These are phyloP conservation scores for Nasua narica DNA, from an alignment of 2,797 vertebrate species.

Conservation along the genomic window DNA sequence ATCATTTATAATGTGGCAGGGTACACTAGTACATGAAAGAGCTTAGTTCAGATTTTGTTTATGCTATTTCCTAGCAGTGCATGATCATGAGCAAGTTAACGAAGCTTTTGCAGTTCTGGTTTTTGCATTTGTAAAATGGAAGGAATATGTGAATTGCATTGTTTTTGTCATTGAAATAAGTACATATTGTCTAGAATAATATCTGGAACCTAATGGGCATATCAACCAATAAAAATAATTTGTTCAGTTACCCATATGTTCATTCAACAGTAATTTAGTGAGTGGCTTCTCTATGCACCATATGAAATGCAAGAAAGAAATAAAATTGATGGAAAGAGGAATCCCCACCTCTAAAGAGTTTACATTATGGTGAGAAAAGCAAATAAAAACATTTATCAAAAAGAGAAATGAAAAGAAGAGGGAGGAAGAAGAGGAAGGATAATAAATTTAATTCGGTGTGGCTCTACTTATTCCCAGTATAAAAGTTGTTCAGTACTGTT, in stretches of 20 bases:
- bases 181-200: neutral
- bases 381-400: neutral
- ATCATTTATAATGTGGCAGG: neutral
- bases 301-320: neutral
- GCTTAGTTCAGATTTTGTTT: neutral
- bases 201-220: neutral
- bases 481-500: neutral
- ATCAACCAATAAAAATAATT: neutral
- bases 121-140: neutral
- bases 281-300: neutral
- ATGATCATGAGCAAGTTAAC: neutral
- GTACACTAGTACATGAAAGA: neutral
- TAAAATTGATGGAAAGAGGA: neutral
- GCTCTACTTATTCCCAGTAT: neutral
- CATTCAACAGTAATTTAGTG: neutral
- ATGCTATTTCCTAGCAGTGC: neutral
- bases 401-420: neutral
- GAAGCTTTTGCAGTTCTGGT: neutral
- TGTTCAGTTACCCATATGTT: neutral
- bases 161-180: neutral
- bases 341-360: neutral
- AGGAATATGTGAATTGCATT: neutral
- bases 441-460: neutral
- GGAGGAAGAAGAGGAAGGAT: neutral
- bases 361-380: neutral